Percentiles rank a stretch among this genome's conserved stretches.
These are phyloP conservation scores for Brachionus angularis DNA, from an alignment of 1,140 invertebrate genomes.

Conservation along the genomic window DNA sequence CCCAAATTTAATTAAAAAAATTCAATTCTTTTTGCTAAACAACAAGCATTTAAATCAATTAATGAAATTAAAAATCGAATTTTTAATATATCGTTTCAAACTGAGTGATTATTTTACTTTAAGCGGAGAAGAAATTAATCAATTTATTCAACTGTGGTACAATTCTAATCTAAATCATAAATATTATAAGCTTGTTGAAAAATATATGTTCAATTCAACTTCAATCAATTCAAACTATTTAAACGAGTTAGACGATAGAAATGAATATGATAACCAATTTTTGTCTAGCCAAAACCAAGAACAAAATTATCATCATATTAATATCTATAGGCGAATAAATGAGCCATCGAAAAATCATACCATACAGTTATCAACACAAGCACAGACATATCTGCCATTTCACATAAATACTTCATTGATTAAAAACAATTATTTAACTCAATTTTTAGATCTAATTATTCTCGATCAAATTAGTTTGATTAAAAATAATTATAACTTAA, in stretches of 20 bases:
- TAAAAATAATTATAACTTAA: background rate
- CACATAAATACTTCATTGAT: too few species aligned
- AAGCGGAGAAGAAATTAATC: background rate
- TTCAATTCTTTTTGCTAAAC: too few species aligned
- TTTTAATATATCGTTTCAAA: conserved; percentile 8
- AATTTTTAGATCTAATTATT: background rate
- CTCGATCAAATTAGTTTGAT: background rate
- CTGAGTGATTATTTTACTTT: background rate
- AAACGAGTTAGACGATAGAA: too few species aligned
- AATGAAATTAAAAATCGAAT: background rate
- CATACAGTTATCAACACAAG: too few species aligned
- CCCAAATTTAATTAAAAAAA: background rate
- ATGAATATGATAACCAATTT: too few species aligned
- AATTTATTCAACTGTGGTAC: conserved; percentile 11
- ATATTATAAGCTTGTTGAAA: conserved; percentile 18
- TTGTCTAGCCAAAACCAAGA: too few species aligned
- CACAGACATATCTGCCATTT: too few species aligned
- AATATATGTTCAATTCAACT: conserved; percentile 29
- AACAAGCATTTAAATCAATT: too few species aligned
- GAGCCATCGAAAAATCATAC: too few species aligned
- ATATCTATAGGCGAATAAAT: too few species aligned
- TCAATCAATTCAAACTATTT: too few species aligned
- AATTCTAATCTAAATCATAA: background rate
- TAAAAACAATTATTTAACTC: background rate
- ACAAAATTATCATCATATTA: too few species aligned